Evolutionary conservation across 2,888 invertebrate species (phyloP).

Genomic region (Cyrtodaria siliqua): DNA sequence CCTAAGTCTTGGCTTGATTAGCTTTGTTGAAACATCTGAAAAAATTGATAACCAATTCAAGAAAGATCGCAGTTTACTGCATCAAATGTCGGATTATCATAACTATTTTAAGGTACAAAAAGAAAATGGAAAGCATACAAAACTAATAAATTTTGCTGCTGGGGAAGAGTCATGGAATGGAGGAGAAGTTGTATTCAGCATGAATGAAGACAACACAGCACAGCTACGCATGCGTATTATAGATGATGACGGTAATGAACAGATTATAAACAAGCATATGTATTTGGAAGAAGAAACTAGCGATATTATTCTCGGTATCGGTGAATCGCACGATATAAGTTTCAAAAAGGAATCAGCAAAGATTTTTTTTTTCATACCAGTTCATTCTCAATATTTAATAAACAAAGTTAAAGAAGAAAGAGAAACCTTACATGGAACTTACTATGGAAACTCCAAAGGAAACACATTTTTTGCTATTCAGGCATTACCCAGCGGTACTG

Average conservation of each 20-base stretch:
- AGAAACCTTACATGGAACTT: no score
- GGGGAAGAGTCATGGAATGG: slow-evolving; percentile 28
- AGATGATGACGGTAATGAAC: slow-evolving; percentile 3
- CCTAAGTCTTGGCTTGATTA: no score
- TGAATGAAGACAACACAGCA: slow-evolving; percentile 17
- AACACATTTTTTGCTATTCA: slow-evolving; percentile 19
- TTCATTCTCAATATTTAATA: no score
- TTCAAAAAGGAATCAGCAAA: no score
- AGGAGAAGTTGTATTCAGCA: slow-evolving; percentile 6
- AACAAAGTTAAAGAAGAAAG: no score
- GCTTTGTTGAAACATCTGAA: no score
- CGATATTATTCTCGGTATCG: slow-evolving; percentile 21
- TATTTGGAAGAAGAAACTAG: not conserved
- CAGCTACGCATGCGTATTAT: slow-evolving; percentile 10
- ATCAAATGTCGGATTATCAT: slow-evolving; percentile 14
- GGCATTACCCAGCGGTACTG: not conserved
- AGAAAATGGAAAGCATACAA: slow-evolving; percentile 6
- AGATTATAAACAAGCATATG: not conserved
- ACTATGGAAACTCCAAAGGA: no score
- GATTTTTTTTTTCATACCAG: no score
- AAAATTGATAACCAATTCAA: no score
- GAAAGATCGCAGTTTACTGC: no score
- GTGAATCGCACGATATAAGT: no score
- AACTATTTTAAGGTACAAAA: slow-evolving; percentile 15
- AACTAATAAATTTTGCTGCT: slow-evolving; percentile 12